These are phyloP conservation scores for Zapornia atra DNA, from an alignment of 2,113 vertebrate genomes.

Conservation along the genomic window DNA sequence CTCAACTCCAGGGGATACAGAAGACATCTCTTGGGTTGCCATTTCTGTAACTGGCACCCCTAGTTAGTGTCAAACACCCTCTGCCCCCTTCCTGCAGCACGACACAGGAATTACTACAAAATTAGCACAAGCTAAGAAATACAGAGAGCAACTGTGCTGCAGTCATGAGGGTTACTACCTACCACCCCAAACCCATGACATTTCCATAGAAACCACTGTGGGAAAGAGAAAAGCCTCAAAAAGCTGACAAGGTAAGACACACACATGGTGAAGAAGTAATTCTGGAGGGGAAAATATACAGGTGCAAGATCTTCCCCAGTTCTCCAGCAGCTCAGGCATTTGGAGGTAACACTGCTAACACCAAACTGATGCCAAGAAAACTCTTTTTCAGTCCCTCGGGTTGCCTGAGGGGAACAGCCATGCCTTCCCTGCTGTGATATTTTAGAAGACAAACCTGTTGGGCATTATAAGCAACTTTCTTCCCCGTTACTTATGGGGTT, in stretches of 20 bases:
- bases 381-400: neutral
- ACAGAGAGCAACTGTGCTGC: neutral
- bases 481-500: neutral
- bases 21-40: neutral
- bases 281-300: neutral
- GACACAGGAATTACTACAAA: neutral
- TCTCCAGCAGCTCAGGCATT: neutral
- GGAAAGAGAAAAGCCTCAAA: slow-evolving; percentile 40
- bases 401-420: neutral
- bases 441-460: neutral
- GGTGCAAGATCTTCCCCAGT: neutral
- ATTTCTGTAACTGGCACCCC: neutral
- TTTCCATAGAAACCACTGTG: slow-evolving; percentile 59
- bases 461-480: neutral
- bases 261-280: neutral
- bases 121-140: neutral
- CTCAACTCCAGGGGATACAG: neutral
- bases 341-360: neutral
- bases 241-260: slow-evolving; percentile 27
- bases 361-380: neutral
- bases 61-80: neutral
- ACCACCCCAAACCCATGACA: slow-evolving; percentile 41
- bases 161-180: slow-evolving; percentile 33
- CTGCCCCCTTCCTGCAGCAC: neutral
- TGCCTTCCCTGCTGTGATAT: neutral